Evolutionary conservation across 2,113 vertebrate species (phyloP), one percentile per base, ranked within the genome.

Genomic region (Chaetops frenatus): DNA sequence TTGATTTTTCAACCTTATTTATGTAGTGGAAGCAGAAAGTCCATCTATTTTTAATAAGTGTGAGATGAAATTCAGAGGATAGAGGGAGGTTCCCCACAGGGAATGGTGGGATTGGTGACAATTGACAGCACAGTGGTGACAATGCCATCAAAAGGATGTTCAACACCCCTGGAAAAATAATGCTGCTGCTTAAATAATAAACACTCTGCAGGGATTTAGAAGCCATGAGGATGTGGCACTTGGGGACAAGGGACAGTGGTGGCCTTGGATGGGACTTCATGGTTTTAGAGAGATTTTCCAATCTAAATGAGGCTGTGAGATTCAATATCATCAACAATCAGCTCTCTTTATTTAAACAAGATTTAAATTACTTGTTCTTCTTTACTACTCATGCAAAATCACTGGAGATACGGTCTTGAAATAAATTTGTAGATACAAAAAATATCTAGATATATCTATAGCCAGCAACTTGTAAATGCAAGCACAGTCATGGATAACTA

Each of bases 241-340:
- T 25, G 27, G 65, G 28, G 44, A 69, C 48, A 11, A 3, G 31
- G 70, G 9, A 51, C 38, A 72, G 36, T 10, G 53, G 29, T n/a
- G 54, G 70, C 23, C 65, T 57, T 48, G 42, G 40, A 31, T 48
- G 44, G 3, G 47, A 15, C 36, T 47, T 0, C 0, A n/a, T 47
- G 45, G 7, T 25, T 64, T 65, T 47, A 36, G 51, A 42, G 64
- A 21, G 21, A 2, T 67, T 67, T 64, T 58, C 58, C 48, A 57
- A 58, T 36, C 10, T 44, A 10, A 77, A 45, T 0, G 27, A 40
- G 10, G 47, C n/a, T 51, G 12, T 6, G 36, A 21, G 18, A 14
- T 12, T 12, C 29, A 96, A 36, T 20, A 62, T 1, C 33, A 40
- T 6, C 33, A 60, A 11, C 21, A 48, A 28, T 17, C 25, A 53